Conservation (phyloP, 2,797 vertebrate species). For the Gymnothorax reevesii region DNA sequence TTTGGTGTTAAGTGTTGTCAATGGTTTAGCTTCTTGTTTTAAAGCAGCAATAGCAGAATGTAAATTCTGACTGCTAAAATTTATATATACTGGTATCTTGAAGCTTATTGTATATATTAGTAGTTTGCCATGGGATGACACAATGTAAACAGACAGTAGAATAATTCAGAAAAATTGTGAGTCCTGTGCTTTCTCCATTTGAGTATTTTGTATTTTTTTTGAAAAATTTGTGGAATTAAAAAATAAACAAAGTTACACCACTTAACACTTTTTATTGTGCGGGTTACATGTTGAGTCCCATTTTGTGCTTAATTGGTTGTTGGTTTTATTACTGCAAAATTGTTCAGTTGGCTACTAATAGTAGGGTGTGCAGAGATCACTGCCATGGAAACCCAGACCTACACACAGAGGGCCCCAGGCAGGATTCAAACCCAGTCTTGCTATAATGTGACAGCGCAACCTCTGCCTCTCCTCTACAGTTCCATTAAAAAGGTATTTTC, state of each 20-base stretch:
- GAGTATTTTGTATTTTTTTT: conserved; percentile 99
- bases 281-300: not conserved
- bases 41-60: conserved; percentile 93
- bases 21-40: conserved; percentile 92
- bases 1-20: conserved; percentile 96
- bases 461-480: too few species aligned
- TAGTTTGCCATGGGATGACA: conserved; percentile 99
- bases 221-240: conserved; percentile 99
- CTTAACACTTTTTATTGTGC: conserved; percentile 51
- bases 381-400: not conserved
- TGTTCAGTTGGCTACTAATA: not conserved
- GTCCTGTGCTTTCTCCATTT: conserved; percentile 99
- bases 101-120: conserved; percentile 99
- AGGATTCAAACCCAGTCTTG: too few species aligned
- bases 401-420: too few species aligned
- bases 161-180: conserved; percentile 97
- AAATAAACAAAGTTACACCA: conserved; percentile 99
- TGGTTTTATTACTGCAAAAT: not conserved
- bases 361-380: too few species aligned
- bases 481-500: too few species aligned
- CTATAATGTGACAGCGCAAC: too few species aligned
- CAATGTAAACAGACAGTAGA: conserved; percentile 99
- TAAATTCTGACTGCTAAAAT: conserved; percentile 95
- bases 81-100: conserved; percentile 96
- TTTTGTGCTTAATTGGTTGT: not conserved